These are phyloP conservation scores for Seira musarum DNA, from an alignment of 2,888 invertebrate genomes.

Conservation along the genomic window DNA sequence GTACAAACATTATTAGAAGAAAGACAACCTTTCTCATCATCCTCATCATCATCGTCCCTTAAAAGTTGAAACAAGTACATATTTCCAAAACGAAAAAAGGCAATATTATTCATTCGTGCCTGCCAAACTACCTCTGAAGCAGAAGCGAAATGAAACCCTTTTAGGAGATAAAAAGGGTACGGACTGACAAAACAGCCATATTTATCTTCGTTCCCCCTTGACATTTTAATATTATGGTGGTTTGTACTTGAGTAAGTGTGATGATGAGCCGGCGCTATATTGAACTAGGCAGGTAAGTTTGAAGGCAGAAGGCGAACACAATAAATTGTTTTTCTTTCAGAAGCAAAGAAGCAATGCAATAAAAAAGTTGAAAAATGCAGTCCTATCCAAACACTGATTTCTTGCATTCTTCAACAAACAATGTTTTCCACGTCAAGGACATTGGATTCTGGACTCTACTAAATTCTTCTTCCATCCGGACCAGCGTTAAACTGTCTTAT, in stretches of 20 bases:
- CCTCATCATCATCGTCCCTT: background rate
- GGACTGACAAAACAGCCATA: constrained; percentile 1
- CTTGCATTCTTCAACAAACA: no score
- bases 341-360: no score
- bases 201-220: constrained; percentile 30
- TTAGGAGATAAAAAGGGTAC: constrained; percentile 7
- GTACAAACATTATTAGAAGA: background rate
- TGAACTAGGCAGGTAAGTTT: no score
- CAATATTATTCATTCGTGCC: constrained; percentile 5
- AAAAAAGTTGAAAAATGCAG: no score
- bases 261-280: constrained; percentile 38
- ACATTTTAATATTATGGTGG: constrained; percentile 23
- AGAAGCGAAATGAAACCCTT: constrained; percentile 10
- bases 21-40: background rate
- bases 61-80: background rate
- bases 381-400: no score
- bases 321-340: no score
- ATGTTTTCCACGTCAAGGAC: no score
- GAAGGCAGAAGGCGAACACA: no score
- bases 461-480: no score
- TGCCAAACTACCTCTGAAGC: background rate
- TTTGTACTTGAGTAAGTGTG: constrained; percentile 7
- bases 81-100: background rate
- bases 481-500: no score
- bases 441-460: no score